phyloP scores from a whole-genome alignment of 2,113 vertebrate species.

The Sarotherodon lohbergeri region DNA sequence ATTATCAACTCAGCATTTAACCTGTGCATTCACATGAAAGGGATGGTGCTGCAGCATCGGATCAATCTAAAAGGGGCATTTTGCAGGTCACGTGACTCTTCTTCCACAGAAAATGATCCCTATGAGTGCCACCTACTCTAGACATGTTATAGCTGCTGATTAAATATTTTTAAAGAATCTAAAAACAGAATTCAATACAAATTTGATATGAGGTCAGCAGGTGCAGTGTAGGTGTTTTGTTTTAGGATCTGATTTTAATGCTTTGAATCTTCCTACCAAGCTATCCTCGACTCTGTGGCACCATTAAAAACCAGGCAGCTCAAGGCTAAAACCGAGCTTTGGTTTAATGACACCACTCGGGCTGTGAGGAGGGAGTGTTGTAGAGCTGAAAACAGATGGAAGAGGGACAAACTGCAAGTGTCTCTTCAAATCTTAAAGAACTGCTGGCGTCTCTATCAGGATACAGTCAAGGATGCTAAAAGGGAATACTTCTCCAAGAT shows the following conservation, averaged over 20 bases:
- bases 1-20: background rate
- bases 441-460: background rate
- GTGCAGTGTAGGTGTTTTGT: background rate
- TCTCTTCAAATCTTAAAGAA: background rate
- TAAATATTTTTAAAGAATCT: background rate
- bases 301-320: background rate
- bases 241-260: background rate
- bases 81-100: background rate
- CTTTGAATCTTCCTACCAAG: background rate
- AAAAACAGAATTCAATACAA: background rate
- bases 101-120: background rate
- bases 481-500: background rate
- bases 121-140: background rate
- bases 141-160: background rate
- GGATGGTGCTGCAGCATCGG: background rate
- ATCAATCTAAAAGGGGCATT: background rate
- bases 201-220: background rate
- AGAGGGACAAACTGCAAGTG: background rate
- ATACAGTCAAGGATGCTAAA: background rate
- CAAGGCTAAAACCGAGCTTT: background rate
- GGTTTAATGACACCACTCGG: background rate
- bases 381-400: background rate
- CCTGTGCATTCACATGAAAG: background rate
- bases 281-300: rapidly evolving
- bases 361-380: background rate